A percentile compares a stretch with the other conserved stretches of the same genome.
These are phyloP conservation scores for Carcinoscorpius rotundicauda DNA, from an alignment of 1,140 invertebrate genomes.

Conservation along the genomic window DNA sequence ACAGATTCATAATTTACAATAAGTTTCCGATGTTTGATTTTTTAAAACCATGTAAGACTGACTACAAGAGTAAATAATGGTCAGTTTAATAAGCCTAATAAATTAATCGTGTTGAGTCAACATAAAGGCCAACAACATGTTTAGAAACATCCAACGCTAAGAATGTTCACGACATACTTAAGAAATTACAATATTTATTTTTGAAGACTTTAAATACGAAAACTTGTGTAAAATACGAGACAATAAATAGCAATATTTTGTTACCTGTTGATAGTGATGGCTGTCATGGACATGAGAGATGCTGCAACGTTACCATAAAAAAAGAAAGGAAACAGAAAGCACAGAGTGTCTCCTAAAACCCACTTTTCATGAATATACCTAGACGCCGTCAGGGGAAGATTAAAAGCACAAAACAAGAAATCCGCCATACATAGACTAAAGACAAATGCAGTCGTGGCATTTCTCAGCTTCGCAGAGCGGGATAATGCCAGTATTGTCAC, in stretches of 20 bases:
- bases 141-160: neutral
- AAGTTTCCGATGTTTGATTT: no score
- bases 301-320: conserved; percentile 82
- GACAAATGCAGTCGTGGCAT: conserved; percentile 77
- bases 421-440: conserved; percentile 71
- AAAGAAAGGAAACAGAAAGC: conserved; percentile 69
- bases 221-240: neutral
- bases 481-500: conserved; percentile 20
- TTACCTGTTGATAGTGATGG: conserved; percentile 76
- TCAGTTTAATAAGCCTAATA: no score
- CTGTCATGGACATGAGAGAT: conserved; percentile 77
- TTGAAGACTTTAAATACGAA: neutral
- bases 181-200: neutral
- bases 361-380: conserved; percentile 67
- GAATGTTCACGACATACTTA: neutral
- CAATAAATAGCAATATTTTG: neutral
- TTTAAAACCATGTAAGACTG: no score
- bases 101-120: no score
- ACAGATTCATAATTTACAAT: no score
- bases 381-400: conserved; percentile 66
- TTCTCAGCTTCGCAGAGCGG: conserved; percentile 36
- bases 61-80: no score
- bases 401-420: conserved; percentile 67
- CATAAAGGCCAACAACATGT: no score
- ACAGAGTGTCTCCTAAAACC: conserved; percentile 60